Evolutionary conservation across 2,113 vertebrate genomes (phyloP), one percentile per base, ranked within the genome.

Genomic region (Microcebus murinus): DNA sequence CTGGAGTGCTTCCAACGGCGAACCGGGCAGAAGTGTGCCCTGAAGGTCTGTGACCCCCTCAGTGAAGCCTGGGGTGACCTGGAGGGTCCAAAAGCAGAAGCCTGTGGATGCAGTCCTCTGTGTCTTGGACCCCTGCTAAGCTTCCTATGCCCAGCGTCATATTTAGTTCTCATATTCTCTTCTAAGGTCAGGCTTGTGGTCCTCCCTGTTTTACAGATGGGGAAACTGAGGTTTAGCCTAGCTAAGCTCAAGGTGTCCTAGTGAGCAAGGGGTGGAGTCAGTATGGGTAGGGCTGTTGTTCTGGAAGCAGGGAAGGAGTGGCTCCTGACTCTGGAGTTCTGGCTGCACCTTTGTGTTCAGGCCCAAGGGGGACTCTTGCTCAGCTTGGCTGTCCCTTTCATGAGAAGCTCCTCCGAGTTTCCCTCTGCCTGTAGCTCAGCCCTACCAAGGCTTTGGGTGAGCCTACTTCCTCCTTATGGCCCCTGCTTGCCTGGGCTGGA

Each of bases 1-100:
- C 96, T 99, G 95, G 99, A 99, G 97, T 99, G 99, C 96, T 99
- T 98, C 98, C 99, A 99, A 96, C 99, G 99, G 98, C 99, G 98
- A 97, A 99, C 99, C 0, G 99, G 99, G 95, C 98, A 99, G 98
- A 99, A 99, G 98, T 99, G 99, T 98, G 99, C 99, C 4, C 98
- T 99, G 96, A 99, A 99, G 99, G 99, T 99, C 98, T 94, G 98
- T 98, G 94, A 73, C 74, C 85, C 85, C 88, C 45, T 83, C 73
- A 20, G 34, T 34, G 50, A 73, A 5, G 39, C 42, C 5, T 39
- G 65, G 31, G 80, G 82, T 45, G 31, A 59, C 50, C 57, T 13
- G 4, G 77, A 70, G 76, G 76, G 71, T 13, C n/a, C 63, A 36
- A 12, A 68, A 55, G 50, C 50, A 50, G 63, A 74, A n/a, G 20